These are phyloP conservation scores for Pterocles gutturalis DNA, from an alignment of 2,113 vertebrate species.

Conservation along the genomic window DNA sequence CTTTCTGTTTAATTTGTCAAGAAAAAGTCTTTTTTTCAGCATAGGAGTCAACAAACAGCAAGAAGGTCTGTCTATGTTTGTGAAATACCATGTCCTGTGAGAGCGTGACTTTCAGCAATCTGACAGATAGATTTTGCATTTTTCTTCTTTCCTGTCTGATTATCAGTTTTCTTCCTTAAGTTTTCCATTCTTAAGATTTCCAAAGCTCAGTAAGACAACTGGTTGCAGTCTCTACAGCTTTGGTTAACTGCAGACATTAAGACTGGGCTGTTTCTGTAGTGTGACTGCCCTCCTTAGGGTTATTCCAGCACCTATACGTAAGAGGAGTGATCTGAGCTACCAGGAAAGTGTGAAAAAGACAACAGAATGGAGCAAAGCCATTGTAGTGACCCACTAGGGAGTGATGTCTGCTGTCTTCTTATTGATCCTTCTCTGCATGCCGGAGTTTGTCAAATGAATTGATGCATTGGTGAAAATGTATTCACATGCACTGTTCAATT, in stretches of 20 bases:
- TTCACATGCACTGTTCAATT: not conserved
- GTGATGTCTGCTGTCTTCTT: not conserved
- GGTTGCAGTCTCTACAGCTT: not conserved
- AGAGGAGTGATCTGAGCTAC: not conserved
- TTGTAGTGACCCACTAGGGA: not conserved
- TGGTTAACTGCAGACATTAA: not conserved
- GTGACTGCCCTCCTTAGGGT: not conserved
- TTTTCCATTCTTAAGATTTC: not conserved
- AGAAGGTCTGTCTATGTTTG: not conserved
- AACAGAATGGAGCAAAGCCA: not conserved
- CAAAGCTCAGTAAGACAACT: not conserved
- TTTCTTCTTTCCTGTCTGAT: not conserved
- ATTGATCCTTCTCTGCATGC: conserved; percentile 1
- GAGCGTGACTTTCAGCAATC: not conserved
- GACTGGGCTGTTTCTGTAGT: not conserved
- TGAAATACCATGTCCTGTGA: not conserved
- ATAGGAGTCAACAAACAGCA: not conserved
- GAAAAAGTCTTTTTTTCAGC: not conserved
- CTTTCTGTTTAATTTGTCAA: not conserved
- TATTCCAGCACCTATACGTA: not conserved
- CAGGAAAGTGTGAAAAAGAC: not conserved
- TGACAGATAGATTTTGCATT: not conserved
- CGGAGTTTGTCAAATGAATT: conserved; percentile 12
- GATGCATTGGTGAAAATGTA: not conserved
- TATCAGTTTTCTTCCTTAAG: not conserved